Evolutionary conservation across 2,888 invertebrate genomes (phyloP), one percentile per base, ranked within the genome.

Genomic region (Nomada hirtipes): DNA sequence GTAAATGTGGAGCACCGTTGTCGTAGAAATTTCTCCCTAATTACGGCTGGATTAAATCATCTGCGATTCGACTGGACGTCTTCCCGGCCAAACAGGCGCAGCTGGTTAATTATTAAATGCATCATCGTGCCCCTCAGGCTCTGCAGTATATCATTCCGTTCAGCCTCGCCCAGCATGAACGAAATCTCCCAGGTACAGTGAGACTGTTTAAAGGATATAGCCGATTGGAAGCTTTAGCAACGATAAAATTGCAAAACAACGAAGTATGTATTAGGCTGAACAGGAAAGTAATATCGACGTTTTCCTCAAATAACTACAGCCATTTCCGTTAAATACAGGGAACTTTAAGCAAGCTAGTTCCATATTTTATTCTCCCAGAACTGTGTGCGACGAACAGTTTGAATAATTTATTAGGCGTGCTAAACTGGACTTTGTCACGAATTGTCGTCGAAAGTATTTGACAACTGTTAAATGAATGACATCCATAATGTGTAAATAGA

Each of bases 101-200:
- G 75, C 83, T 76, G 86, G 88, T 90, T 91, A 90, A 90, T 90
- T 90, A 91, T 89, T 90, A 90, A 90, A 89, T 87, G 88, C 84
- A 85, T 88, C 88, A 60, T 76, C 71, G 81, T 70, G 76, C 60
- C 76, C 76, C 70, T 71, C 65, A 63, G 42, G 23, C 75, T 55
- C 59, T 42, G 68, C 73, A 20, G 65, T 72, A 53, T 72, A 71
- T 68, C 84, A 75, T 74, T 20, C 53, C 57, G 42, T 68, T 72
- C 53, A 69, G 2, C 26, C 26, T 29, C 47, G 26, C 15, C 42
- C 20, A 47, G 26, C 44, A 26, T 15, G 71, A 52, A 52, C 63
- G 42, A 79, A 82, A 67, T 75, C 77, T 68, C 69, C 59, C 60
- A 55, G 50, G n/a, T 47, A 20, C 53, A 42, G 26, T 55, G 70